A percentile compares a stretch with the other conserved stretches of the same genome.
phyloP scores from a whole-genome alignment of 2,113 vertebrate genomes.

The Naja naja region DNA sequence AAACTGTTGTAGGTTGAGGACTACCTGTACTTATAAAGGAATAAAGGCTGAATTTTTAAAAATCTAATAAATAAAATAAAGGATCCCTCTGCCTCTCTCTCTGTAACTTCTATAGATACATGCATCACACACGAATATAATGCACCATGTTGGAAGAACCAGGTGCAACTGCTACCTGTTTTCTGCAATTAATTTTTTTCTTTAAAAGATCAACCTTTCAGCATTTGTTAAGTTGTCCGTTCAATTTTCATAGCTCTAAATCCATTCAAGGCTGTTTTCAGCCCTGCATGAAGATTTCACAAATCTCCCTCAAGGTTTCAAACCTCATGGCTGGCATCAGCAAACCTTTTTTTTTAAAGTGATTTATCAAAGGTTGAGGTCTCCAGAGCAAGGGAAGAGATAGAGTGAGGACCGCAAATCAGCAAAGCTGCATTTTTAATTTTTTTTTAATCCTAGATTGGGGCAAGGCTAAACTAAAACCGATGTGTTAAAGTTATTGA shows the following conservation, averaged over 20 bases:
- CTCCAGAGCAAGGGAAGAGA: background rate
- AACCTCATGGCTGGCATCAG: background rate
- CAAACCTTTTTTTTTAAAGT: background rate
- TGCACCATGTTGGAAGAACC: background rate
- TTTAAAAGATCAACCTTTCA: background rate
- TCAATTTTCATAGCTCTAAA: background rate
- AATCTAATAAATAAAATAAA: background rate
- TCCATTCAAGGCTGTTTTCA: background rate
- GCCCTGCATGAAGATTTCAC: background rate
- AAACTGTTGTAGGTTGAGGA: background rate
- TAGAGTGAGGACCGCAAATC: background rate
- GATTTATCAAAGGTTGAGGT: background rate
- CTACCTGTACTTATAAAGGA: background rate
- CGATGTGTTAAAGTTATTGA: background rate
- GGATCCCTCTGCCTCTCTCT: background rate
- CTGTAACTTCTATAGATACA: background rate
- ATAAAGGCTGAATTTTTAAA: background rate
- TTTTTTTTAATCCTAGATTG: background rate
- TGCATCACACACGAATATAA: background rate
- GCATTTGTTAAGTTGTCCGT: background rate
- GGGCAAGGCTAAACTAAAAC: background rate
- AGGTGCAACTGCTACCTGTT: background rate
- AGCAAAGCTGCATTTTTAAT: background rate
- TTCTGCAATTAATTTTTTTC: background rate
- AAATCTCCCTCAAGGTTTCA: background rate